Conservation (phyloP, 1,140 invertebrate species). For the Leptinotarsa lineolata region DNA sequence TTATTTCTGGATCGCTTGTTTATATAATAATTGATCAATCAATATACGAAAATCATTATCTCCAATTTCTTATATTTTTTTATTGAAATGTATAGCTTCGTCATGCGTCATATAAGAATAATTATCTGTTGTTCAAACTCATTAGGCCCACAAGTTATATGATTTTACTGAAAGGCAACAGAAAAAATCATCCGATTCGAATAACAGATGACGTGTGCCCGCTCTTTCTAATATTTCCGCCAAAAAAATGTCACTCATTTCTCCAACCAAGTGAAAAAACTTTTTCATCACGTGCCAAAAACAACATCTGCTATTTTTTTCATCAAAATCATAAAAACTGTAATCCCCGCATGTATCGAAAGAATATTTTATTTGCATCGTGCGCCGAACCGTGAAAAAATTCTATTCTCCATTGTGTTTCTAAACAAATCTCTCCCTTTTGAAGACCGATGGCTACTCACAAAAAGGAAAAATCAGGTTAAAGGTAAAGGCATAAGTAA, state of each 20-base stretch:
- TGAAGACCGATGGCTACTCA: constrained; percentile 29
- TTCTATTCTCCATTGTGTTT: constrained; percentile 20
- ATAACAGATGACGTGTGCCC: too few species aligned
- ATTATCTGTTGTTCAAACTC: too few species aligned
- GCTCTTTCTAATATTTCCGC: background rate
- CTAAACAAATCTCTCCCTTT: constrained; percentile 21
- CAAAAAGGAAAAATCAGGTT: constrained; percentile 34
- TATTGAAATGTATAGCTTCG: too few species aligned
- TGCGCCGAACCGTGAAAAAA: constrained; percentile 33
- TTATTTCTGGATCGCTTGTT: too few species aligned
- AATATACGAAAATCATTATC: too few species aligned
- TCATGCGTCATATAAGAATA: too few species aligned
- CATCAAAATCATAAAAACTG: constrained; percentile 27
- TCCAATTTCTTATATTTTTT: too few species aligned
- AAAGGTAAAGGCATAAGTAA: constrained; percentile 34
- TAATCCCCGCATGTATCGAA: constrained; percentile 18
- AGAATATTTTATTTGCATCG: constrained; percentile 25
- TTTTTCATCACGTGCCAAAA: constrained; percentile 36
- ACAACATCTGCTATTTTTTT: constrained; percentile 36
- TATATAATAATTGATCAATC: too few species aligned
- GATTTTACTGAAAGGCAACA: too few species aligned
- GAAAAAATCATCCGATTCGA: too few species aligned
- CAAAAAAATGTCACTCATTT: constrained; percentile 33
- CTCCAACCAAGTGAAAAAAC: constrained; percentile 27
- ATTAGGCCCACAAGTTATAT: too few species aligned